Evolutionary conservation across 2,797 vertebrate genomes (phyloP).

Genomic region (Lepidocolaptes lacrymiger): DNA sequence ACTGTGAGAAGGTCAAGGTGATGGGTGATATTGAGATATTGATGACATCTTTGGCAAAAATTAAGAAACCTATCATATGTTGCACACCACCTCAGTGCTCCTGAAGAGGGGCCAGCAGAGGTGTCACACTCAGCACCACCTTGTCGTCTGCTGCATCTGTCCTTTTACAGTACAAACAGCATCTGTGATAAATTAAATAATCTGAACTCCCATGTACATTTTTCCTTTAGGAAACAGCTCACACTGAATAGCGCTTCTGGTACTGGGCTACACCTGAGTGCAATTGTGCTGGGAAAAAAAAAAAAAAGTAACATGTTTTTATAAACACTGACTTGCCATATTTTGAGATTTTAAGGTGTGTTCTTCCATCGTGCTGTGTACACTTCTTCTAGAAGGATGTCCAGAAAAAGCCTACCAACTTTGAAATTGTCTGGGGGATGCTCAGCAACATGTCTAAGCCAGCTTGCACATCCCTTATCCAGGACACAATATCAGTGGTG

Average conservation of each 20-base stretch:
- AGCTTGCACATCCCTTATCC: rapidly evolving
- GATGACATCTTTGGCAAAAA: slow-evolving; percentile 54
- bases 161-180: slow-evolving; percentile 73
- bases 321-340: slow-evolving; percentile 35
- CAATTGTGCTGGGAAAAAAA: neutral
- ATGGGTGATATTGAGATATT: neutral
- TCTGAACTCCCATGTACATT: slow-evolving; percentile 67
- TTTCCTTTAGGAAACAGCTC: slow-evolving; percentile 74
- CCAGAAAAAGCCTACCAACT: slow-evolving; percentile 16
- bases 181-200: slow-evolving; percentile 76
- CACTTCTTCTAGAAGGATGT: slow-evolving; percentile 5
- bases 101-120: slow-evolving; percentile 71
- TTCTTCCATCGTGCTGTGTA: neutral
- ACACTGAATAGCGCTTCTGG: slow-evolving; percentile 61
- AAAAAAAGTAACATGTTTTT: neutral
- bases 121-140: slow-evolving; percentile 76
- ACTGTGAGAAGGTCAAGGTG: neutral
- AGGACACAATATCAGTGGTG: neutral
- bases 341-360: slow-evolving; percentile 26
- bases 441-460: rapidly evolving
- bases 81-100: slow-evolving; percentile 57
- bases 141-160: slow-evolving; percentile 78
- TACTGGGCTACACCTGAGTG: slow-evolving; percentile 50
- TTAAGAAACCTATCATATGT: slow-evolving; percentile 75
- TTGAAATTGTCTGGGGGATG: neutral